Base-by-base conservation (phyloP, 2,888 invertebrate species). In the Lingula anatina region DNA sequence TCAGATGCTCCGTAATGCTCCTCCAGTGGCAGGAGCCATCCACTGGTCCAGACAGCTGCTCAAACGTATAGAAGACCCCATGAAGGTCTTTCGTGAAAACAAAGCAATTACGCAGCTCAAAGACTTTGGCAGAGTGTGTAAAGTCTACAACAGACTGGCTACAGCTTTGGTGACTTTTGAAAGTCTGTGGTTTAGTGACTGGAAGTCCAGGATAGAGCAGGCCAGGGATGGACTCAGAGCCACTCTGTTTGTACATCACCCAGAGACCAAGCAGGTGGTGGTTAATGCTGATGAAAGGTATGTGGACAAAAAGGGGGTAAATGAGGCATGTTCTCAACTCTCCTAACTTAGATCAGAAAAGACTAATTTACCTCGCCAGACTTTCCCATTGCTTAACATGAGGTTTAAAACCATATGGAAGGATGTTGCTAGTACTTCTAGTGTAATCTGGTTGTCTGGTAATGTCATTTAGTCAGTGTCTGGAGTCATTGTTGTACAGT, bases 1-100 rank as follows among this genome's bases (percentile, higher is more conserved):
- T 23, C 70, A 68, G 41, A 52, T 69, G 44, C 60, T 71, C 5
- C 57, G 75, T 37, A 75, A 76, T 59, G 72, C 73, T 21, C 76
- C 76, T 3, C 73, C 71, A 37, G 70, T 71, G n/a, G 75, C 71
- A 26, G 76, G 77, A 3, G 75, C 76, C 40, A 73, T 77, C 47
- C 64, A 68, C 50, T 77, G 77, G 77, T 65, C 71, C 3, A 57
- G 75, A 21, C 72, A 73, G 51, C 59, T 76, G 18, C 62, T 75
- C 9, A 69, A 68, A 42, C 59, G 69, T 28, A 75, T 77, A 28
- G 75, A 76, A 50, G 72, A 75, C 44, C 75, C 76, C 5, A 77
- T 76, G 76, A 71, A 70, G 52, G 51, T 71, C 5, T 76, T 76
- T 62, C 51, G 68, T 3, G 70, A 73, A 51, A 71, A 66, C 55